Percentiles rank a stretch among this genome's conserved stretches.
Conservation (phyloP, 1,140 invertebrate genomes). For the Halictus rubicundus region DNA sequence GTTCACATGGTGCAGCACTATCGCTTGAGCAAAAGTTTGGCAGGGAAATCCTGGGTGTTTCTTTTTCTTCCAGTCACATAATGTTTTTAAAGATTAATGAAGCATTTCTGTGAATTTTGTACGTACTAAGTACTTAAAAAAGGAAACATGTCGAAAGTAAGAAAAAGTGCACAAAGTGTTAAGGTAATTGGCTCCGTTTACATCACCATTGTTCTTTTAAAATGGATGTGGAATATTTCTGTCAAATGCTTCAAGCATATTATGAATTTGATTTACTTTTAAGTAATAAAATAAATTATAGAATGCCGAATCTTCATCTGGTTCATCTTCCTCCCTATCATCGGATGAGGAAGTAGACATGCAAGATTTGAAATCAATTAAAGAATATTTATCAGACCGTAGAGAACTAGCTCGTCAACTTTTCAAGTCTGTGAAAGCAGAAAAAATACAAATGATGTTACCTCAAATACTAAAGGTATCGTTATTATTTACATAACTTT, state of each 20-base stretch:
- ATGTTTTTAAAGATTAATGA: too few species aligned
- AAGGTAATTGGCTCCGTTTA: constrained; percentile 32
- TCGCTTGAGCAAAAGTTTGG: too few species aligned
- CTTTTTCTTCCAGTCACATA: too few species aligned
- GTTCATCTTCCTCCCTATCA: constrained; percentile 67
- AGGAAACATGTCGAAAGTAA: constrained; percentile 52
- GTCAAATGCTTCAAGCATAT: not conserved
- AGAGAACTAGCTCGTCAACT: constrained; percentile 74
- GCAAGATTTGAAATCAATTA: constrained; percentile 77
- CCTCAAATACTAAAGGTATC: constrained; percentile 75
- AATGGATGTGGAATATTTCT: not conserved
- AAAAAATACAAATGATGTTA: constrained; percentile 79
- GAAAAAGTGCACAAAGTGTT: constrained; percentile 19
- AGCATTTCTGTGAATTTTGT: not conserved
- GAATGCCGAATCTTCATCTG: constrained; percentile 51
- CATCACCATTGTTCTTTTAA: not conserved
- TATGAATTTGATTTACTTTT: not conserved
- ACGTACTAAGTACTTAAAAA: not conserved
- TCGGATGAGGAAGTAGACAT: constrained; percentile 73
- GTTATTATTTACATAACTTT: not conserved
- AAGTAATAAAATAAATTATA: constrained; percentile 20
- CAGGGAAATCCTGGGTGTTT: too few species aligned
- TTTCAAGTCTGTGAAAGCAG: constrained; percentile 77
- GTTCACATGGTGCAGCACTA: too few species aligned
- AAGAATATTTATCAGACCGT: constrained; percentile 75